Evolutionary conservation across 1,140 invertebrate species (phyloP).

Genomic region (Neotoxoptera formosana): DNA sequence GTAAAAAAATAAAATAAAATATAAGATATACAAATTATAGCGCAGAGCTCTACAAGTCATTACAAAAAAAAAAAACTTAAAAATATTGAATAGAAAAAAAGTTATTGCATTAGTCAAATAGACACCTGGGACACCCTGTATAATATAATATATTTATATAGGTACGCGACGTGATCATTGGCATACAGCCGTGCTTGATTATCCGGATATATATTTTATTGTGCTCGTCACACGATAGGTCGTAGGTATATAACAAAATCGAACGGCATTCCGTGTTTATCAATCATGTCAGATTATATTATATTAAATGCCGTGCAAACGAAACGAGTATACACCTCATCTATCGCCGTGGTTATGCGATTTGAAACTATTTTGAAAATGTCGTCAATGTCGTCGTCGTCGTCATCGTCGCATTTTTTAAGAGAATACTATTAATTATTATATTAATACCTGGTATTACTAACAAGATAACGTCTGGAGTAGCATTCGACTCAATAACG

Average conservation of each 20-base stretch:
- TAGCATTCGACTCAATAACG: background rate
- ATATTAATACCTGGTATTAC: background rate
- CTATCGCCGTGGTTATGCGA: background rate
- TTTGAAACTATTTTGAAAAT: background rate
- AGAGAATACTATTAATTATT: background rate
- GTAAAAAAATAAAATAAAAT: too few species aligned
- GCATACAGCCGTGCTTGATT: too few species aligned
- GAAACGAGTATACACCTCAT: background rate
- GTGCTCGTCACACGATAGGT: too few species aligned
- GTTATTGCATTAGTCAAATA: too few species aligned
- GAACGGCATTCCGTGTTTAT: background rate
- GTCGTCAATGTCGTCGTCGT: background rate
- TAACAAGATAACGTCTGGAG: accelerated
- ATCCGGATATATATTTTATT: too few species aligned
- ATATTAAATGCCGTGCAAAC: too few species aligned
- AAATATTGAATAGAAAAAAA: too few species aligned
- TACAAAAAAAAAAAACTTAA: too few species aligned
- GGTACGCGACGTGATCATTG: background rate
- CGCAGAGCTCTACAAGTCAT: too few species aligned
- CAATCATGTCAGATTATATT: too few species aligned
- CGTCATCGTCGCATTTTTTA: background rate
- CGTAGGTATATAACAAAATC: background rate
- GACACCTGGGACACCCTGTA: too few species aligned
- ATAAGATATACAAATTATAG: too few species aligned
- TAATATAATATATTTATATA: background rate